A percentile compares a stretch with the other conserved stretches of the same genome.
Evolutionary conservation across 2,797 vertebrate genomes (phyloP).

Genomic region (Squalus acanthias): DNA sequence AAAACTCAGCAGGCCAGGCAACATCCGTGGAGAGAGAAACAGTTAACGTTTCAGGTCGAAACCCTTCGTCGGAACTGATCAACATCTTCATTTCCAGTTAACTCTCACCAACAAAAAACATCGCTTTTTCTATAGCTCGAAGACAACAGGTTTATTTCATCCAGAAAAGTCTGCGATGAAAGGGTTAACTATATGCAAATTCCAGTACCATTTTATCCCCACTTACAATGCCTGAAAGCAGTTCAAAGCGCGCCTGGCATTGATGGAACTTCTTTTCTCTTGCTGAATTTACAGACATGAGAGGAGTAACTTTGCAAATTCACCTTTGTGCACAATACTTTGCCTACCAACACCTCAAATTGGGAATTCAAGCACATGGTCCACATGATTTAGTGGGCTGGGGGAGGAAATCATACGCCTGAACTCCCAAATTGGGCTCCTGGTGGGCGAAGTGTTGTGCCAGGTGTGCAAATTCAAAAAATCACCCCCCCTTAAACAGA

Average conservation of each 20-base stretch:
- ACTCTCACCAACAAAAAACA: not conserved
- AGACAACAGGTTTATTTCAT: not conserved
- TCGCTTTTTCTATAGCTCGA: not conserved
- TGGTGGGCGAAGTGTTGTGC: not conserved
- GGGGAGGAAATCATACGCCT: not conserved
- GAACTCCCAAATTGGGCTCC: not conserved
- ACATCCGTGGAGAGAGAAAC: too few relatives aligned
- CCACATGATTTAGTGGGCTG: not conserved
- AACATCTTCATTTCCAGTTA: not conserved
- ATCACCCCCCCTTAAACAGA: too few relatives aligned
- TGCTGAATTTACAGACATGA: not conserved
- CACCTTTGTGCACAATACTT: not conserved
- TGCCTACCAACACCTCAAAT: not conserved
- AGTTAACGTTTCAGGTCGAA: too few relatives aligned
- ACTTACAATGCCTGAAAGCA: not conserved
- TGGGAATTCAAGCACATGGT: too few relatives aligned
- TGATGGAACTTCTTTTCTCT: not conserved
- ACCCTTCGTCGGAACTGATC: too few relatives aligned
- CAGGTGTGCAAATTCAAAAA: not conserved
- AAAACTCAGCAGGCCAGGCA: too few relatives aligned
- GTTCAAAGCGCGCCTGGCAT: not conserved
- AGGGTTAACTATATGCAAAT: not conserved
- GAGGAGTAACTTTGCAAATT: not conserved
- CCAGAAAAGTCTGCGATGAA: not conserved
- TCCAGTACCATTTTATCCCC: not conserved